Percentiles rank a stretch among this genome's conserved stretches.
Evolutionary conservation across 2,113 vertebrate genomes (phyloP).

Genomic region (Microtus pennsylvanicus): DNA sequence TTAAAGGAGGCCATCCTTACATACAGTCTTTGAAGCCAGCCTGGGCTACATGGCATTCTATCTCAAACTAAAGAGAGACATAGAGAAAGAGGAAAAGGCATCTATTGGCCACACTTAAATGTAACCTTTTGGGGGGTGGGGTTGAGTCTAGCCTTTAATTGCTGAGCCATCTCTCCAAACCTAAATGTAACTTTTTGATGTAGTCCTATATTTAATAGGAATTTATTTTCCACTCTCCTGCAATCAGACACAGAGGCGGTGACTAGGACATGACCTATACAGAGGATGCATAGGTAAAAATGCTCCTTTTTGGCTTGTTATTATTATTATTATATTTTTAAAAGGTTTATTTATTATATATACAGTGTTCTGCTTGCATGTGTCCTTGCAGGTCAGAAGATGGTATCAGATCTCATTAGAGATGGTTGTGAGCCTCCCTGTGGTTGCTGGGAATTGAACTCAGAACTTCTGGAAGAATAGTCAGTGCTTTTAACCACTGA

Average conservation of each 20-base stretch:
- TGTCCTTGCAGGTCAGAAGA: too few relatives aligned
- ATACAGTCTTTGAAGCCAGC: background rate
- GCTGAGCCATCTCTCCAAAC: background rate
- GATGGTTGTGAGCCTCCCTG: too few relatives aligned
- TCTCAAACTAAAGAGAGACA: background rate
- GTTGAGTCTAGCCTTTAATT: background rate
- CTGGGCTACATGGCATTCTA: background rate
- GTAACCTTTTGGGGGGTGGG: background rate
- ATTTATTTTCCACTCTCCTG: background rate
- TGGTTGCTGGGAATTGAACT: too few relatives aligned
- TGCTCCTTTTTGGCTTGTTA: too few relatives aligned
- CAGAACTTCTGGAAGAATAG: background rate
- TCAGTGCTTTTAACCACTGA: background rate
- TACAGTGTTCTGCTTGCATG: too few relatives aligned
- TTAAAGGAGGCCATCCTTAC: background rate
- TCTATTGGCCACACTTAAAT: background rate
- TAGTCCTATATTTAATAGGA: background rate
- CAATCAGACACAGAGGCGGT: background rate
- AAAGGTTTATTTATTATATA: too few relatives aligned
- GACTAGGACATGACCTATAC: background rate
- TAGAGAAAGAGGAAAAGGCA: background rate
- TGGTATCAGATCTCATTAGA: too few relatives aligned
- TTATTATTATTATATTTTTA: too few relatives aligned
- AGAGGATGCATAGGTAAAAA: too few relatives aligned
- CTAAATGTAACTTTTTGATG: background rate